Conservation (phyloP, 1,140 invertebrate species). For the Archivesica marissinica region DNA sequence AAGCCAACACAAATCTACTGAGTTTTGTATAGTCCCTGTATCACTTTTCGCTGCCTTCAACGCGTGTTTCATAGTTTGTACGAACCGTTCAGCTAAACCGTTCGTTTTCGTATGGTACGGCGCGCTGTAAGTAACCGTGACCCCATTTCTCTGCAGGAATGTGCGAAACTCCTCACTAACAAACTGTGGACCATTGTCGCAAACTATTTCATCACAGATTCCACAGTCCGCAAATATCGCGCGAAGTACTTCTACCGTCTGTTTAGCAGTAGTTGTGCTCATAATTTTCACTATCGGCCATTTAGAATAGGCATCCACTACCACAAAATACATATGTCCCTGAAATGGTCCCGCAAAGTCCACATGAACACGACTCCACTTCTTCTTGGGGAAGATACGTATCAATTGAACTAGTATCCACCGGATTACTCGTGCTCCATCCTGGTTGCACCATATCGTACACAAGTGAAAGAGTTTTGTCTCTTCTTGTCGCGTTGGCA, state of each 20-base stretch:
- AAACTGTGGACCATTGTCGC: slow-evolving; percentile 62
- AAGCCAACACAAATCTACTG: slow-evolving; percentile 39
- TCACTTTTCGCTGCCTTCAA: slow-evolving; percentile 27
- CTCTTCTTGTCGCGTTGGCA: background rate
- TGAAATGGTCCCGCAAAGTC: slow-evolving; percentile 72
- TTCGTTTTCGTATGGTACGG: slow-evolving; percentile 63
- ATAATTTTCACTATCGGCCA: slow-evolving; percentile 63
- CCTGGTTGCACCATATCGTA: background rate
- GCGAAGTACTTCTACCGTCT: slow-evolving; percentile 45
- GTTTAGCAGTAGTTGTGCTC: slow-evolving; percentile 63
- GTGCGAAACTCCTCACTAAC: slow-evolving; percentile 31
- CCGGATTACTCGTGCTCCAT: background rate
- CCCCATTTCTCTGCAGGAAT: slow-evolving; percentile 53
- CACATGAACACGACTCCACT: slow-evolving; percentile 65
- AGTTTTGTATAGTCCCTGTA: background rate
- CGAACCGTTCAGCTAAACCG: slow-evolving; percentile 63
- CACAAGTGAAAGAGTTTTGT: background rate
- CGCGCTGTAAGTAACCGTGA: slow-evolving; percentile 27
- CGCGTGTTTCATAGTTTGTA: slow-evolving; percentile 61
- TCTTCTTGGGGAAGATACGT: slow-evolving; percentile 10
- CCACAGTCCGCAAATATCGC: slow-evolving; percentile 32
- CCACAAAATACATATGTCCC: slow-evolving; percentile 46
- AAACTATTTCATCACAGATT: slow-evolving; percentile 39
- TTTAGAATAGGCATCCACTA: slow-evolving; percentile 66
- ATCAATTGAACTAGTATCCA: background rate